Conservation (phyloP, 37 sponge, comb jelly and placozoan genomes). For the Bolinopsis microptera region DNA sequence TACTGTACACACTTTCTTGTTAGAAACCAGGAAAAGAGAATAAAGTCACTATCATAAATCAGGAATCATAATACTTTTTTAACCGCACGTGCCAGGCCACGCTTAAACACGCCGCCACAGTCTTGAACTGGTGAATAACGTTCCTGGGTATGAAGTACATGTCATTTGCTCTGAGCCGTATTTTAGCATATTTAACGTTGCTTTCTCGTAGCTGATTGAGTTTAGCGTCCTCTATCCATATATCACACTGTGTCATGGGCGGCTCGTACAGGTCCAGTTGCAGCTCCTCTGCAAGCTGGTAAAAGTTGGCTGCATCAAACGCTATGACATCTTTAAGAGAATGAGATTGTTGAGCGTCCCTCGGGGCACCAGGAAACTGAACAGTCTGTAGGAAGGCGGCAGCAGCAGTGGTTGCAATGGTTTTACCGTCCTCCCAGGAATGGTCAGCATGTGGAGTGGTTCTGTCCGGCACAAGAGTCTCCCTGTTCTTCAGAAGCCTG, state of each 20-base stretch:
- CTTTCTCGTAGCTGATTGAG: constrained; percentile 84
- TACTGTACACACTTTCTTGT: background rate
- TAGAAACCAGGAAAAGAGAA: background rate
- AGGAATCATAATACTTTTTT: constrained; percentile 31
- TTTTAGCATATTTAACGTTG: constrained; percentile 78
- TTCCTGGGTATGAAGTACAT: constrained; percentile 97
- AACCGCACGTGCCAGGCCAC: constrained; percentile 95
- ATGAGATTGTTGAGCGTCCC: background rate
- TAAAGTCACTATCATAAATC: background rate
- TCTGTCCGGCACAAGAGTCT: constrained; percentile 87
- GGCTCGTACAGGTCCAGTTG: constrained; percentile 93
- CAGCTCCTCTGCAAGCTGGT: constrained; percentile 73
- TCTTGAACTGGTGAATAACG: constrained; percentile 93
- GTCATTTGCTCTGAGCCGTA: constrained; percentile 83
- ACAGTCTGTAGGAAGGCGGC: constrained; percentile 91
- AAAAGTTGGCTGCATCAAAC: constrained; percentile 85
- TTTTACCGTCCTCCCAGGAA: constrained; percentile 71
- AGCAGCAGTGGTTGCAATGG: constrained; percentile 85
- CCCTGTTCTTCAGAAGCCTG: constrained; percentile 70
- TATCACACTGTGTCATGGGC: constrained; percentile 84
- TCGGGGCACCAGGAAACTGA: constrained; percentile 60
- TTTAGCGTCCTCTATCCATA: constrained; percentile 96
- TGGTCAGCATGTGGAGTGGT: constrained; percentile 96
- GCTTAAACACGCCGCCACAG: constrained; percentile 84
- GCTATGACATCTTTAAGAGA: constrained; percentile 89